Evolutionary conservation across 2,113 vertebrate genomes (phyloP), one percentile per base, ranked within the genome.

Genomic region (Mustela lutreola): DNA sequence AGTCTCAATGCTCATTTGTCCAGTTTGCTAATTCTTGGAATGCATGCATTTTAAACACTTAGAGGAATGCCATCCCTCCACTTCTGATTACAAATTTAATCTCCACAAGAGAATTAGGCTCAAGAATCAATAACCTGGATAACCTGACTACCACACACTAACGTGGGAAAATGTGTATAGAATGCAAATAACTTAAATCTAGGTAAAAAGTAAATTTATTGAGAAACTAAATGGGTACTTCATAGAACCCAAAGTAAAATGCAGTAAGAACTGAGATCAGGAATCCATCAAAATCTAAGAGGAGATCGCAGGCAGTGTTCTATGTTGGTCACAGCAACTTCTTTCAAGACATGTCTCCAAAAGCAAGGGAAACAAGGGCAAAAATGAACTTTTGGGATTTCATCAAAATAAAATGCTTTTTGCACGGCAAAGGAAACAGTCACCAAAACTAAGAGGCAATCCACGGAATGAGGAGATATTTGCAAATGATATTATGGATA

Each of bases 181-280:
- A 89, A 92, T n/a, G 31, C 36, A 85, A 75, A 89, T 78, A 96
- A 62, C 36, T 81, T 48, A 75, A 91, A 62, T 31, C 22, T 92
- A 79, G 2, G 31, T 82, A 63, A 76, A 97, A 86, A 82, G 76
- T 62, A 48, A 15, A 70, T 87, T n/a, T 87, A 78, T 58, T 83
- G 53, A 60, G 76, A 94, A 31, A 90, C 11, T 82, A 87, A 48
- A 73, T 79, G 36, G 19, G 7, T 82, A 48, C 8, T 11, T 93
- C 42, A 71, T 12, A 71, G 33, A 93, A 71, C 22, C 26, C 67
- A 90, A n/a, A 86, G 24, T 56, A 39, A 84, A 58, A 45, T 78
- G 2, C 19, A 19, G 4, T 28, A 45, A 56, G 48, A 94, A 56
- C 42, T 18, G n/a, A 67, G 12, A n/a, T 56, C 12, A 14, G 63